phyloP scores from a whole-genome alignment of 2,888 invertebrate species.

The Morinoia aosen region DNA sequence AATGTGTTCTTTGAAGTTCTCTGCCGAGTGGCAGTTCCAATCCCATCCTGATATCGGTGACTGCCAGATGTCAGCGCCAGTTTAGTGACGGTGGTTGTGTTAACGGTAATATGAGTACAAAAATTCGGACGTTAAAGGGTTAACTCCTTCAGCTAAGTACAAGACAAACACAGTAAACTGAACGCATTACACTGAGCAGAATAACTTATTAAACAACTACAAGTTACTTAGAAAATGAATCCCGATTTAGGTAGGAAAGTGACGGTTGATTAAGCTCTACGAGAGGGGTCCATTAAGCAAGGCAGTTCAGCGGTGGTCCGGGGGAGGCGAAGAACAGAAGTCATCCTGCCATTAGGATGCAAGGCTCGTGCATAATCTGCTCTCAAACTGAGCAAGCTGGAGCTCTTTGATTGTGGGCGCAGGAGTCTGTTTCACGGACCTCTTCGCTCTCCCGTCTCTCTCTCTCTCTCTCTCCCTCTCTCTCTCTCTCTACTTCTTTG shows the following conservation, averaged over 20 bases:
- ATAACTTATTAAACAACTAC: not conserved
- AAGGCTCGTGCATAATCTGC: slow-evolving; percentile 14
- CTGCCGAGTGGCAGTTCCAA: no score
- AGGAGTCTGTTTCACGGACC: not conserved
- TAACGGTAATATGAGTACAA: no score
- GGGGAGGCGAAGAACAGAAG: not conserved
- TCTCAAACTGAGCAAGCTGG: not conserved
- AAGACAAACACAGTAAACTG: not conserved
- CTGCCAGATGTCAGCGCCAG: no score
- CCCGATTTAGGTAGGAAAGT: not conserved
- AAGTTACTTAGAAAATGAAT: not conserved
- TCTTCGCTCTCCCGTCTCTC: not conserved
- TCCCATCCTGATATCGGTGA: no score
- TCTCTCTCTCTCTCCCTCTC: not conserved
- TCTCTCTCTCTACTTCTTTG: not conserved
- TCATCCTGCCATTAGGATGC: slow-evolving; percentile 30
- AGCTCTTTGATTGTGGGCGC: not conserved
- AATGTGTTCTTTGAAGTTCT: no score
- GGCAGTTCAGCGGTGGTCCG: not conserved
- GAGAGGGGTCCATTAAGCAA: not conserved
- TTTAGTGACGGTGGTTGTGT: no score
- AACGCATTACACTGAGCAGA: not conserved
- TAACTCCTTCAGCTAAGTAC: not conserved
- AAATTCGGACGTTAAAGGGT: no score
- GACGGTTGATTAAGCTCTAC: not conserved